phyloP scores from a whole-genome alignment of 2,797 vertebrate genomes.

The Aulostomus chinensis region DNA sequence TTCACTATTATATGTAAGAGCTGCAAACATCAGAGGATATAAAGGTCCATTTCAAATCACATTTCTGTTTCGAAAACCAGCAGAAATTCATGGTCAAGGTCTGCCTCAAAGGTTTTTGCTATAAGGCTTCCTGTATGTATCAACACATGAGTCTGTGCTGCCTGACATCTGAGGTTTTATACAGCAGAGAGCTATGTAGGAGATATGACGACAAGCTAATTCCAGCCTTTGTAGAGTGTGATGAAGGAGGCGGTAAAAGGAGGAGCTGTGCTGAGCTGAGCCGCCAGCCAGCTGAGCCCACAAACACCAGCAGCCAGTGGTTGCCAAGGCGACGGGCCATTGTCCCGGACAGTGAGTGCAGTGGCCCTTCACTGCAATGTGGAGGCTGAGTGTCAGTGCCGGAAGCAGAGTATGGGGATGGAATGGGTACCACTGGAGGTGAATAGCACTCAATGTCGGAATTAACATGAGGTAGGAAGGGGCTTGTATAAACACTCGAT shows the following conservation, averaged over 20 bases:
- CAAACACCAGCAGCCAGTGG: constrained; percentile 68
- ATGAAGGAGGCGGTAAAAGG: constrained; percentile 66
- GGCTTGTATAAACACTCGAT: constrained; percentile 42
- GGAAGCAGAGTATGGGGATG: constrained; percentile 34
- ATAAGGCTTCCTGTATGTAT: constrained; percentile 13
- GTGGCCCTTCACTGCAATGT: constrained; percentile 55
- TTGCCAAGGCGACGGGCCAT: constrained; percentile 74
- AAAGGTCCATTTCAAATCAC: constrained; percentile 13
- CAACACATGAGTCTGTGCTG: constrained; percentile 17
- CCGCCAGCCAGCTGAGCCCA: constrained; percentile 77
- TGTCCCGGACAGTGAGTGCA: constrained; percentile 62
- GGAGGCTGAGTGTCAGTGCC: constrained; percentile 46
- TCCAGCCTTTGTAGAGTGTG: constrained; percentile 70
- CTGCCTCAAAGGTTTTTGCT: constrained; percentile 5
- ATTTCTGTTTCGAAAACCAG: too few species aligned
- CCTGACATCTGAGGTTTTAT: constrained; percentile 41
- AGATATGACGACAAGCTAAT: constrained; percentile 69
- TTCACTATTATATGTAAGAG: constrained; percentile 29
- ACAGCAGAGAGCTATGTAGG: constrained; percentile 51
- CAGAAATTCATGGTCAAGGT: neutral
- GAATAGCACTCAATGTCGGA: constrained; percentile 47
- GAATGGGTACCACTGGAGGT: constrained; percentile 53
- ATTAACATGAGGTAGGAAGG: constrained; percentile 37
- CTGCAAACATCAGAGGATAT: constrained; percentile 24
- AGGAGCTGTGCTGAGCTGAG: constrained; percentile 61